Conservation (phyloP, 2,888 invertebrate genomes). For the Acheta domesticus region DNA sequence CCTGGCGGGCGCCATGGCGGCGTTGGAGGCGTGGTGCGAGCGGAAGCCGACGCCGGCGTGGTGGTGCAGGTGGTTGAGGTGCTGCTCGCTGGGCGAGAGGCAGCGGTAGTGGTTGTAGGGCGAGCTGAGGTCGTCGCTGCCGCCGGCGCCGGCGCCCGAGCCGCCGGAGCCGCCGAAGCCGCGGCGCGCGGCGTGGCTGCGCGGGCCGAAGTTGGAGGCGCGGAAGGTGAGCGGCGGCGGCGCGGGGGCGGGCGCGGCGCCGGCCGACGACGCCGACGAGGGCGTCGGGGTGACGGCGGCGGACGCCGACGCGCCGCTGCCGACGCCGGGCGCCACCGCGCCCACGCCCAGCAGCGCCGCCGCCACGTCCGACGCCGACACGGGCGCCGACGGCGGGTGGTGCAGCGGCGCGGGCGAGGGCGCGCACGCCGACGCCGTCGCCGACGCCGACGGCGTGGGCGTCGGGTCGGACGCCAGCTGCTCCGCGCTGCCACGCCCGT, state of each 20-base stretch:
- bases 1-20: not conserved
- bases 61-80: slow-evolving; percentile 31
- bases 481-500: not conserved
- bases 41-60: slow-evolving; percentile 26
- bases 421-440: not conserved
- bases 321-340: slow-evolving; percentile 53
- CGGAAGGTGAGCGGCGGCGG: slow-evolving; percentile 45
- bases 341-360: slow-evolving; percentile 55
- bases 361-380: slow-evolving; percentile 54
- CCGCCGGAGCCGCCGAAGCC: slow-evolving; percentile 20
- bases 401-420: slow-evolving; percentile 32
- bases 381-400: slow-evolving; percentile 52
- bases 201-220: not conserved
- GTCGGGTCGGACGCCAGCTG: not conserved
- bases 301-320: slow-evolving; percentile 46
- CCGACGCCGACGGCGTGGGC: not conserved
- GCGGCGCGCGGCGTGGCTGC: not conserved
- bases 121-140: slow-evolving; percentile 62
- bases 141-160: slow-evolving; percentile 41
- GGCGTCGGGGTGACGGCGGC: not conserved
- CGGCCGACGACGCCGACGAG: slow-evolving; percentile 39
- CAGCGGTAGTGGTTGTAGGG: slow-evolving; percentile 74
- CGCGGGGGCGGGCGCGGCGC: slow-evolving; percentile 50
- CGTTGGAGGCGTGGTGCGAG: slow-evolving; percentile 20
- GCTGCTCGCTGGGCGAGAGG: slow-evolving; percentile 59